Base-by-base conservation (phyloP, 2,113 vertebrate species). In the Psittacara wagleri region DNA sequence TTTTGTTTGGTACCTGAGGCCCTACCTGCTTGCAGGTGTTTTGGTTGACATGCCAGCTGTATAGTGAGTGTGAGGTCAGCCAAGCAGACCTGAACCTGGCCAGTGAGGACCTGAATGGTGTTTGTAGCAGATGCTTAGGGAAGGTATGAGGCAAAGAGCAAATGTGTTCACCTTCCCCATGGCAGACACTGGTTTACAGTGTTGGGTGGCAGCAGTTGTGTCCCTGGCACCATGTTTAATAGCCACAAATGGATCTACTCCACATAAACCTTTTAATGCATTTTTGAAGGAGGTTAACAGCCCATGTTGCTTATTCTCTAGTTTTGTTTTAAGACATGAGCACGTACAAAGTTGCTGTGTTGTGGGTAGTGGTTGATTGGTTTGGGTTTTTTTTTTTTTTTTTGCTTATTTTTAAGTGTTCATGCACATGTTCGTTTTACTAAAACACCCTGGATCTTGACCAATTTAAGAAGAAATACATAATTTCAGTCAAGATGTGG, bases 301-400 rank as follows among this genome's bases (percentile, higher is more conserved):
- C 0, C 0, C 17, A 3, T 43, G 11, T 39, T 74, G 31, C 17
- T 15, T 73, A 2, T 17, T 74, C 17, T 63, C 8, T 86, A 10
- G 41, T 67, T 92, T 77, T 82, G 17, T 41, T 88, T 10, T 72
- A 52, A 75, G 66, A 82, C 3, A 4, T 23, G 22, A 78, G 7
- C 7, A 62, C 73, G 41, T 80, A 62, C 1, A 4, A 59, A 80
- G 29, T 51, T 90, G 31, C 10, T 67, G 33, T 69, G 16, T 24
- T 64, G 10, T 43, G 39, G 6, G 16, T 2, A 0, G 41, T 61
- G 68, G 59, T 37, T 25, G 13, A 3, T 66, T 62, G 4, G 23
- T 46, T 74, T n/a, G 37, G 19, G 3, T 9, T 35, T 35, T 35
- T 35, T 8, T 66, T 44, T 8, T 43, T n/a, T 74, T 39, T 82